Evolutionary conservation across 2,113 vertebrate species (phyloP), one percentile per base, ranked within the genome.

Genomic region (Epinephelus cyanopodus): DNA sequence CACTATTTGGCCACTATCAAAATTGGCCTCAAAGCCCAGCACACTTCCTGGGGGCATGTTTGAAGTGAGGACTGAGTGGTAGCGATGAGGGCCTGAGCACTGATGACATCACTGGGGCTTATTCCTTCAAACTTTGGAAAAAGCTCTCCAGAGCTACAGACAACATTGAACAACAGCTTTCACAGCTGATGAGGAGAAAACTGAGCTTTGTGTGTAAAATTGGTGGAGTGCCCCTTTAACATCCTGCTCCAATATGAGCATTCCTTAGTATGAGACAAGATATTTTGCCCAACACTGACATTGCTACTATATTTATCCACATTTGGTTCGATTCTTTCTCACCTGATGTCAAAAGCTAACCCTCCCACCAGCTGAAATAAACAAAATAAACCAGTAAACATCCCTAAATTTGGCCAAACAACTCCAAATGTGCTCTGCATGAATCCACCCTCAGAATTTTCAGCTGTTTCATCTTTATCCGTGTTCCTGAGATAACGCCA

Each of bases 201-300:
- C 8, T 9, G 42, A 45, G 42, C 33, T 45, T 10, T 45, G 9
- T 45, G 42, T 45, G 33, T 37, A 37, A 37, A 37, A 37, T 37
- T 7, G 33, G 6, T 37, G 33, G 6, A 8, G 5, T 37, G 42
- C 42, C 42, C 42, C 9, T 45, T 45, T 45, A 45, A 45, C 19
- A 33, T 65, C 18, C 27, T 72, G 45, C 18, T 65, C 48, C 53
- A 65, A 37, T 25, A 23, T 60, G 27, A 27, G 19, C 5, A 25
- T 54, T 18, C 71, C 54, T 68, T 21, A 74, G 17, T 39, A 60
- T 37, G 21, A 76, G 47, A 62, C 62, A 62, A 67, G 13, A 33
- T 13, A 62, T 1, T 42, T 18, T 56, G 13, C 6, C 3, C 15
- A 50, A 50, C 7, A 33, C 7, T 18, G 33, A 27, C 54, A 7